phyloP scores from a whole-genome alignment of 2,797 vertebrate genomes.

The Gymnothorax reevesii region DNA sequence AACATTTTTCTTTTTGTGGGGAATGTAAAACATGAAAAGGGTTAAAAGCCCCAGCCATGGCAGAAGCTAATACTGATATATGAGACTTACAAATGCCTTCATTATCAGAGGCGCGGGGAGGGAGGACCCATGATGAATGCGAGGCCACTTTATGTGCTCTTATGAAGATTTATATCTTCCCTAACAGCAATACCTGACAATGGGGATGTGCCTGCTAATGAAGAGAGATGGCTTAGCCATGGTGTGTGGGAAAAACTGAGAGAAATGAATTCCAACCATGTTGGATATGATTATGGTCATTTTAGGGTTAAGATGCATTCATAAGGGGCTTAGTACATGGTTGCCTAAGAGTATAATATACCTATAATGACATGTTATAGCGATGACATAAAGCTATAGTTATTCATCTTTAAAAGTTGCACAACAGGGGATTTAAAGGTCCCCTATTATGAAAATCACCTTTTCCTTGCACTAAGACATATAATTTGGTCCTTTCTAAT shows the following conservation, averaged over 20 bases:
- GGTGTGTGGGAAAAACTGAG: neutral
- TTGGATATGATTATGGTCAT: neutral
- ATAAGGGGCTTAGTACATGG: neutral
- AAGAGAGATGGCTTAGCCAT: neutral
- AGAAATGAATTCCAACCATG: neutral
- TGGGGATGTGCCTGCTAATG: slow-evolving; percentile 16
- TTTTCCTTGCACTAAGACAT: too few relatives aligned
- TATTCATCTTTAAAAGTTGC: too few relatives aligned
- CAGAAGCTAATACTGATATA: slow-evolving; percentile 14
- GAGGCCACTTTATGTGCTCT: neutral
- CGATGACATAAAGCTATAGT: too few relatives aligned
- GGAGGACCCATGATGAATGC: slow-evolving; percentile 4
- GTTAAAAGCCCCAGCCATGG: slow-evolving; percentile 6
- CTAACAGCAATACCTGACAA: slow-evolving; percentile 8
- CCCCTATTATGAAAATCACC: too few relatives aligned
- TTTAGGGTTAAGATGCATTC: neutral
- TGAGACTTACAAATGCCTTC: slow-evolving; percentile 8
- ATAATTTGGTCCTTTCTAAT: too few relatives aligned
- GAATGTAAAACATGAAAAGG: neutral
- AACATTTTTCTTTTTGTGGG: neutral
- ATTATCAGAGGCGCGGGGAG: slow-evolving; percentile 24
- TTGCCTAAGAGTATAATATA: neutral
- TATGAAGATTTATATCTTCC: slow-evolving; percentile 27
- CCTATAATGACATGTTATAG: too few relatives aligned
- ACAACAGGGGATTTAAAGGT: too few relatives aligned